These are phyloP conservation scores for Cyclophora albipunctata DNA, from an alignment of 2,888 invertebrate genomes.

Conservation along the genomic window DNA sequence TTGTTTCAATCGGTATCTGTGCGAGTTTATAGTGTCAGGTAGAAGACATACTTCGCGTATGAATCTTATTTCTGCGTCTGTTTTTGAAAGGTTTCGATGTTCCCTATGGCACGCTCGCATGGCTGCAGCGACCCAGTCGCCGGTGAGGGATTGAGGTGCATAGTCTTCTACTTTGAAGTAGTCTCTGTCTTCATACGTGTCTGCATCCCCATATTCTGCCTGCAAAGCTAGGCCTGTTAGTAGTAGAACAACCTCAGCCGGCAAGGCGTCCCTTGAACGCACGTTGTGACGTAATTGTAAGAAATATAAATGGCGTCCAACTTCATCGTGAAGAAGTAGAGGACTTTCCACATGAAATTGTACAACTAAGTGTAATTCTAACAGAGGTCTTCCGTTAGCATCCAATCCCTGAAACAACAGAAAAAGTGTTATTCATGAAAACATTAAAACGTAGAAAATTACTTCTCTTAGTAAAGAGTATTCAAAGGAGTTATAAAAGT, in stretches of 20 bases:
- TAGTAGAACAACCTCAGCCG: slow-evolving; percentile 81
- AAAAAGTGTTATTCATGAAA: too few relatives aligned
- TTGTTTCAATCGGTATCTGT: slow-evolving; percentile 87
- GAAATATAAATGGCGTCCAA: slow-evolving; percentile 95
- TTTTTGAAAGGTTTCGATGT: slow-evolving; percentile 83
- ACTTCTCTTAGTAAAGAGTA: too few relatives aligned
- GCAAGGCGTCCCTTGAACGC: slow-evolving; percentile 77
- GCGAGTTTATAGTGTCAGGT: slow-evolving; percentile 92
- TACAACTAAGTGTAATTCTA: slow-evolving; percentile 92
- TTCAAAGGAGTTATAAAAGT: slow-evolving; percentile 5
- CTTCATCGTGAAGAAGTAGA: slow-evolving; percentile 90
- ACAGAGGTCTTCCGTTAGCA: slow-evolving; percentile 90
- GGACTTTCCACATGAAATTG: slow-evolving; percentile 96
- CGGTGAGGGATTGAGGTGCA: slow-evolving; percentile 81
- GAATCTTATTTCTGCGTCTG: slow-evolving; percentile 90
- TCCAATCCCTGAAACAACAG: slow-evolving; percentile 83
- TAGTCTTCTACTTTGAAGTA: slow-evolving; percentile 90
- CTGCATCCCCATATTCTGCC: slow-evolving; percentile 91
- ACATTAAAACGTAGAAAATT: too few relatives aligned
- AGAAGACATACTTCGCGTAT: slow-evolving; percentile 90
- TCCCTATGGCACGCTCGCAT: slow-evolving; percentile 88
- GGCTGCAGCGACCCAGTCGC: slow-evolving; percentile 76
- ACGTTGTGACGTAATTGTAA: slow-evolving; percentile 94
- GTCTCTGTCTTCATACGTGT: slow-evolving; percentile 52
- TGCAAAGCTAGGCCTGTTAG: slow-evolving; percentile 93